Evolutionary conservation across 2,888 invertebrate genomes (phyloP).

Genomic region (Netelia virgata): DNA sequence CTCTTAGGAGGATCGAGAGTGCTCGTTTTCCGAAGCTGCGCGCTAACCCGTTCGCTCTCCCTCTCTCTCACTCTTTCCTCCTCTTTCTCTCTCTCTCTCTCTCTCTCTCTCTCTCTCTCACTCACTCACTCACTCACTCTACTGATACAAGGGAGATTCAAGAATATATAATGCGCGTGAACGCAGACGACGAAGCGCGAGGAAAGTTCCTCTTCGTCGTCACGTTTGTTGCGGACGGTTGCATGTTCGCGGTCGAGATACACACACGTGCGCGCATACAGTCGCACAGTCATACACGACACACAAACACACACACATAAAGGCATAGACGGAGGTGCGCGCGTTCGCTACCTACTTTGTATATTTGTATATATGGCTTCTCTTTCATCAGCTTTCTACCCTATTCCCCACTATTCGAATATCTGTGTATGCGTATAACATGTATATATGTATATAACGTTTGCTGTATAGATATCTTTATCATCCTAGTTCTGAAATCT

Average conservation of each 20-base stretch:
- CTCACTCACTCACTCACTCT: neutral
- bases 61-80: neutral
- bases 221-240: conserved; percentile 48
- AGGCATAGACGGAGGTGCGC: neutral
- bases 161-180: conserved; percentile 45
- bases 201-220: conserved; percentile 37
- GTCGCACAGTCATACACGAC: too few relatives aligned
- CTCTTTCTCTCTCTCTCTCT: neutral
- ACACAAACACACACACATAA: neutral
- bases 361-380: neutral
- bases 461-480: conserved; percentile 3
- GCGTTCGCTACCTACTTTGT: neutral
- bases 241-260: neutral
- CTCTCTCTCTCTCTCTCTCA: neutral
- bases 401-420: conserved; percentile 12
- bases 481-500: conserved; percentile 35
- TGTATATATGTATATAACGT: neutral
- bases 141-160: conserved; percentile 35
- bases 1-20: neutral
- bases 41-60: conserved; percentile 9
- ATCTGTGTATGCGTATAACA: neutral
- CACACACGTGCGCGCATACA: neutral
- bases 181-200: conserved; percentile 34
- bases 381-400: conserved; percentile 10
- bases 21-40: conserved; percentile 50